Percentiles rank a stretch among this genome's conserved stretches.
Conservation (phyloP, 2,797 vertebrate species). For the Diglossa cyanea region DNA sequence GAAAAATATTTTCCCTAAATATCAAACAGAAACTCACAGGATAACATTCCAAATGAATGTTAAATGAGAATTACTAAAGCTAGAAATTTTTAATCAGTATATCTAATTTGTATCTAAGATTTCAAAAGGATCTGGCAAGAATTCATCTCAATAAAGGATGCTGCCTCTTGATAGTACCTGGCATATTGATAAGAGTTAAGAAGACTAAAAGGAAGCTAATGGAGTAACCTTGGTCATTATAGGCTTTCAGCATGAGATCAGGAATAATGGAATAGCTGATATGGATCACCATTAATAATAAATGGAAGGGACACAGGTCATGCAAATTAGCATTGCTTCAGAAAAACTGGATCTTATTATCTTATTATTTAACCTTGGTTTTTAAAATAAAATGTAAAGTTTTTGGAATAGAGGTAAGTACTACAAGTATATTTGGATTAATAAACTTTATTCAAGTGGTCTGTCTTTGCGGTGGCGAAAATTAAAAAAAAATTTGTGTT, state of each 20-base stretch:
- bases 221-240: not conserved
- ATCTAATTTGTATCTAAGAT: not conserved
- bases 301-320: not conserved
- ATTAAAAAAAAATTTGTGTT: not conserved
- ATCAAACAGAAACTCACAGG: not conserved
- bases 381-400: not conserved
- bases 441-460: not conserved
- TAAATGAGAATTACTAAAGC: not conserved
- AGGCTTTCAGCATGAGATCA: not conserved
- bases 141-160: not conserved
- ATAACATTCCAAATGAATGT: not conserved
- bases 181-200: not conserved
- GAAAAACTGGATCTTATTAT: not conserved
- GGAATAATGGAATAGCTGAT: not conserved
- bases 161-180: not conserved
- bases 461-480: not conserved
- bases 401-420: not conserved
- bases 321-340: not conserved
- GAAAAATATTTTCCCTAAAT: not conserved
- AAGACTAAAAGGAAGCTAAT: not conserved
- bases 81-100: not conserved
- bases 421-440: not conserved
- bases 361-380: not conserved
- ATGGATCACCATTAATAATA: not conserved
- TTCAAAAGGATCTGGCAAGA: not conserved